Conservation (phyloP, 2,113 vertebrate species). For the Salvator merianae region DNA sequence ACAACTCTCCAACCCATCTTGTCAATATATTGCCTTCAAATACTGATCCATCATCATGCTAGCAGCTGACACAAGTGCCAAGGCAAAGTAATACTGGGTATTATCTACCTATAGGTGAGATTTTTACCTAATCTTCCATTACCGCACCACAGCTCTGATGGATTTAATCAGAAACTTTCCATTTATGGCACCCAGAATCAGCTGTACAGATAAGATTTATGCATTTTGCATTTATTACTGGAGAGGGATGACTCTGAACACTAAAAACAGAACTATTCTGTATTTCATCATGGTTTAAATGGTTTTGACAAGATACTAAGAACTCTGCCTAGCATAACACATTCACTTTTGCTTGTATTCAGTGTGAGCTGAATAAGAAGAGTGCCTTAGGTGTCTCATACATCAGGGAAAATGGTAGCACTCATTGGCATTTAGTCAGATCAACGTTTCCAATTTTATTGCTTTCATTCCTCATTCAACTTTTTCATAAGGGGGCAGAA, state of each 20-base stretch:
- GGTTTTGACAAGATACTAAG: neutral
- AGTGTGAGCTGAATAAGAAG: constrained; percentile 4
- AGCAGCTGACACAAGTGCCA: too few relatives aligned
- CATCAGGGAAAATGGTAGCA: constrained; percentile 8
- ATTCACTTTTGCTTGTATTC: neutral
- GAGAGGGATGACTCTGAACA: neutral
- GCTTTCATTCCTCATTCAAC: neutral
- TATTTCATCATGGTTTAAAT: neutral
- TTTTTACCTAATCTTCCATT: too few relatives aligned
- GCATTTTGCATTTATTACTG: too few relatives aligned
- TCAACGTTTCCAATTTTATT: neutral
- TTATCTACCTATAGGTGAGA: too few relatives aligned
- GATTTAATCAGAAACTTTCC: too few relatives aligned
- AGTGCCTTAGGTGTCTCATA: constrained; percentile 7
- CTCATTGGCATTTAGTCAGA: constrained; percentile 18
- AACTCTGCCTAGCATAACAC: neutral
- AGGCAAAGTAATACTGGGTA: too few relatives aligned
- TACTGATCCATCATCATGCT: too few relatives aligned
- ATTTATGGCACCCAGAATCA: too few relatives aligned
- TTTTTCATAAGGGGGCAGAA: neutral
- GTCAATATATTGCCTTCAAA: too few relatives aligned
- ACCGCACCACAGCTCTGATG: too few relatives aligned
- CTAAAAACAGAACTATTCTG: neutral
- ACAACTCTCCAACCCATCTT: too few relatives aligned
- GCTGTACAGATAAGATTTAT: too few relatives aligned